Percentiles rank a stretch among this genome's conserved stretches.
These are phyloP conservation scores for Nudaria mundana DNA, from an alignment of 2,888 invertebrate species.

Conservation along the genomic window DNA sequence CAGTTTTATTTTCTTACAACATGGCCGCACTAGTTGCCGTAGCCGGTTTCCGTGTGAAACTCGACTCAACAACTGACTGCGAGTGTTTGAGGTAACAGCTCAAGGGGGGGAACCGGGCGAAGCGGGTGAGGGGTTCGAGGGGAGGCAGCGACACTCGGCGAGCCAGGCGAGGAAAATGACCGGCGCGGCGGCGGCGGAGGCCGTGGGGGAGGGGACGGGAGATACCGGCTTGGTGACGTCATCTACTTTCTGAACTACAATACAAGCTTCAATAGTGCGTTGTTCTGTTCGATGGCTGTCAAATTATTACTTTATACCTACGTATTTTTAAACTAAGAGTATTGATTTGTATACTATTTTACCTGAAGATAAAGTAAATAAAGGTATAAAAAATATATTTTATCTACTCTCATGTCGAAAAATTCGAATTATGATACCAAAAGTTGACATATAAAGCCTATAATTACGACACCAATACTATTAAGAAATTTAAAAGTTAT, in stretches of 20 bases:
- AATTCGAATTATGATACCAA: too few relatives aligned
- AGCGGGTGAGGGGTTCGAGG: constrained; percentile 27
- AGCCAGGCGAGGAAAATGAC: constrained; percentile 37
- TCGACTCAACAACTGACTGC: constrained; percentile 64
- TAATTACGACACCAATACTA: too few relatives aligned
- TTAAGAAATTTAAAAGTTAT: too few relatives aligned
- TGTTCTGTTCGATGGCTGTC: constrained; percentile 9
- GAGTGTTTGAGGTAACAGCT: constrained; percentile 64
- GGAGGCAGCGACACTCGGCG: constrained; percentile 28
- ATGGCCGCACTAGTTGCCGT: constrained; percentile 72
- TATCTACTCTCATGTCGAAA: too few relatives aligned
- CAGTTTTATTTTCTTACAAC: constrained; percentile 74
- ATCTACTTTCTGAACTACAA: constrained; percentile 69
- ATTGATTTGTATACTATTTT: not conserved
- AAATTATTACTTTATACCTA: constrained; percentile 10
- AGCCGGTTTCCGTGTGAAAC: constrained; percentile 80
- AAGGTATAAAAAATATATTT: not conserved
- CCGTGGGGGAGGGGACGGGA: constrained; percentile 49
- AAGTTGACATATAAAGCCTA: too few relatives aligned
- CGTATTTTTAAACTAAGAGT: not conserved
- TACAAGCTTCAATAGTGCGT: constrained; percentile 29
- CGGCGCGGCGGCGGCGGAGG: constrained; percentile 36
- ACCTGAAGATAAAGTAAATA: not conserved
- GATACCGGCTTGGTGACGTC: constrained; percentile 72
- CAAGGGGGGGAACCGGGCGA: constrained; percentile 31